Evolutionary conservation across 2,113 vertebrate genomes (phyloP).

Genomic region (Hippocampus guttulatus): DNA sequence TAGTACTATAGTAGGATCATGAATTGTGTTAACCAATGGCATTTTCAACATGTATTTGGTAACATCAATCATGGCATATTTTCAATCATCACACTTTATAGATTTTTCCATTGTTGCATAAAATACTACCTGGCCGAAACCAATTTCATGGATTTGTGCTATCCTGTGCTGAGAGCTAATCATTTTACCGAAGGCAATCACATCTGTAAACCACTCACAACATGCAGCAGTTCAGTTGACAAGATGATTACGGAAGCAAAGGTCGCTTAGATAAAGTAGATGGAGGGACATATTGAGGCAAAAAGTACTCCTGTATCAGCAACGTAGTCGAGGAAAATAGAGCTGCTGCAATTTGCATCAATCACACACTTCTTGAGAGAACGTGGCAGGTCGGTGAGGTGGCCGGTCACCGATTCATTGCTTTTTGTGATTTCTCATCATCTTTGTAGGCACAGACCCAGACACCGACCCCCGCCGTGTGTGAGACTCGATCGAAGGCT

Average conservation of each 20-base stretch:
- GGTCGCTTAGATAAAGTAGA: background rate
- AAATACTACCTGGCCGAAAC: too few species aligned
- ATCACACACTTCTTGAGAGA: background rate
- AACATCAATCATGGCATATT: too few species aligned
- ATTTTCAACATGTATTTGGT: too few species aligned
- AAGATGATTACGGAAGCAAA: constrained; percentile 3
- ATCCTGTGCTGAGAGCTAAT: too few species aligned
- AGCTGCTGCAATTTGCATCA: background rate
- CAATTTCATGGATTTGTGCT: too few species aligned
- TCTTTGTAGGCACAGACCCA: constrained; percentile 6
- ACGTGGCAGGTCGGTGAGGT: background rate
- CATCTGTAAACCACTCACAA: background rate
- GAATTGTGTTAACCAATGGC: too few species aligned
- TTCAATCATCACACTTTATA: too few species aligned
- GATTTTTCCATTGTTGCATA: too few species aligned
- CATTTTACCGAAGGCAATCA: too few species aligned
- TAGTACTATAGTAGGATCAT: too few species aligned
- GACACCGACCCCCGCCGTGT: too few species aligned
- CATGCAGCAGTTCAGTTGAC: background rate
- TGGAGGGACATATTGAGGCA: background rate
- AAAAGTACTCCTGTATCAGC: background rate
- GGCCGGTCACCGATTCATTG: constrained; percentile 5
- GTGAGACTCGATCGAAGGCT: too few species aligned
- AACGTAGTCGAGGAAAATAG: background rate
- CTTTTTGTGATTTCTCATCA: constrained; percentile 9